Evolutionary conservation across 2,888 invertebrate genomes (phyloP).

Genomic region (Orchesella flavescens): DNA sequence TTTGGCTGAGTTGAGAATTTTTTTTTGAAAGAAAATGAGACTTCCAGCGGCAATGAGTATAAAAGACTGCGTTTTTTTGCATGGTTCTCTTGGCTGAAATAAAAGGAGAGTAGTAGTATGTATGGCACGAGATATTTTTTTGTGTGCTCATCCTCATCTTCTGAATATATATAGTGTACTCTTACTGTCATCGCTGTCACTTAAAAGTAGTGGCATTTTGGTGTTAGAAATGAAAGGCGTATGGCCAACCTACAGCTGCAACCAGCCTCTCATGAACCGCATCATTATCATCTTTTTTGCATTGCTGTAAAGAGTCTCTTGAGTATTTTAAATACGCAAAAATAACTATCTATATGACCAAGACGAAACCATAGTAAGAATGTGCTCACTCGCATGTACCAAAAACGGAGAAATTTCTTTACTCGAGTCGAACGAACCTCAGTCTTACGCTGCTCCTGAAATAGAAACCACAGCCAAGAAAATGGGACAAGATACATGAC

Average conservation of each 20-base stretch:
- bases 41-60: not conserved
- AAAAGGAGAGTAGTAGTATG: not conserved
- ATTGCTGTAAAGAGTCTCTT: conserved; percentile 16
- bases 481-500: conserved; percentile 18
- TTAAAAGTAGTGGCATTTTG: not conserved
- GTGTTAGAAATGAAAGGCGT: not conserved
- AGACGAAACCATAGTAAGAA: no score
- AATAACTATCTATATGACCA: no score
- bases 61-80: not conserved
- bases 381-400: not conserved
- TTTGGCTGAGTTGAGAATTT: conserved; percentile 46
- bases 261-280: not conserved
- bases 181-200: not conserved
- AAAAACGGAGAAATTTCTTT: not conserved
- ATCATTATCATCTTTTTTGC: conserved; percentile 21
- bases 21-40: conserved; percentile 31
- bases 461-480: conserved; percentile 3
- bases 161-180: not conserved
- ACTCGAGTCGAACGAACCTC: not conserved
- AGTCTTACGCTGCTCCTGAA: not conserved
- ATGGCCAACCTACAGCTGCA: not conserved
- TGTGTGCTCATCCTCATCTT: not conserved
- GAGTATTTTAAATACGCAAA: conserved; percentile 27
- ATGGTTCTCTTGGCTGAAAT: not conserved
- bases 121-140: not conserved